phyloP scores from a whole-genome alignment of 2,888 invertebrate species.

The Sarcophaga carnaria region DNA sequence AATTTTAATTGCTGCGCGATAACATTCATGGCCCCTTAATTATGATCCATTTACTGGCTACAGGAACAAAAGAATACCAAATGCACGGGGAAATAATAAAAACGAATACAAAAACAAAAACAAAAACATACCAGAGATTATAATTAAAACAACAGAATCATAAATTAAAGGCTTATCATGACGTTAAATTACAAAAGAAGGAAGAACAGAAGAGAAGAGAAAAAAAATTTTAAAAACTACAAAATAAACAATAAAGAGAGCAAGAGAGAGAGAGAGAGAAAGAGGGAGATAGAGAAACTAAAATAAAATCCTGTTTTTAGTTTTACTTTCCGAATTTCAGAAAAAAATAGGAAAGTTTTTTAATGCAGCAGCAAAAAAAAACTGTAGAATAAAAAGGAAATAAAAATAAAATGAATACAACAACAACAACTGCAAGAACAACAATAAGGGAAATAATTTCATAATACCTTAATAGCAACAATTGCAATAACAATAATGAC shows the following conservation, averaged over 20 bases:
- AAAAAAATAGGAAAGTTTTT: not conserved
- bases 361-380: not conserved
- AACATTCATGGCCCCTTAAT: conserved; percentile 56
- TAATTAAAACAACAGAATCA: conserved; percentile 62
- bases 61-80: not conserved
- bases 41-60: conserved; percentile 55
- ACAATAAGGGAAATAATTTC: not conserved
- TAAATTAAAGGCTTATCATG: conserved; percentile 62
- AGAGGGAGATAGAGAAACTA: not conserved
- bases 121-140: conserved; percentile 54
- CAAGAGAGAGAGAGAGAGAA: not conserved
- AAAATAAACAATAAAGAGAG: not conserved
- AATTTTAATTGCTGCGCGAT: conserved; percentile 42
- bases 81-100: conserved; percentile 24
- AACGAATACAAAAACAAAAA: conserved; percentile 11
- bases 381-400: not conserved
- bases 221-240: not conserved
- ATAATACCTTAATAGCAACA: not conserved
- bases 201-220: not conserved
- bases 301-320: conserved; percentile 49
- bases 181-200: conserved; percentile 26
- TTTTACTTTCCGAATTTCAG: not conserved
- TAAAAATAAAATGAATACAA: not conserved
- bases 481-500: conserved; percentile 49
- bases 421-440: conserved; percentile 21